Evolutionary conservation across 2,888 invertebrate genomes (phyloP), one percentile per base, ranked within the genome.

Genomic region (Ornithoptera priamus): DNA sequence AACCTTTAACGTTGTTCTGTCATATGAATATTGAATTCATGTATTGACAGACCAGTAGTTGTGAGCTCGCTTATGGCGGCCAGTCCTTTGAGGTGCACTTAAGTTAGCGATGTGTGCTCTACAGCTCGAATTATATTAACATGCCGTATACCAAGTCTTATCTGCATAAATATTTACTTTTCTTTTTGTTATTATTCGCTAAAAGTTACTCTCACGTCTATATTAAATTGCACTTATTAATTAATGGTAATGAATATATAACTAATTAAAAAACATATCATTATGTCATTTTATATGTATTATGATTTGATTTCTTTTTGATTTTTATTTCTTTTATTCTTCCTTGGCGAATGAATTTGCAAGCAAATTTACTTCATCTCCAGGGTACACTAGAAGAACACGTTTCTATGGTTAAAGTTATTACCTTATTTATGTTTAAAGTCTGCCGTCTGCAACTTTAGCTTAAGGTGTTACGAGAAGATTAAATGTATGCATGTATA

Each of bases 51-150:
- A 62, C 39, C 18, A 17, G n/a, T 61, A 59, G 79, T 78, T 78
- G 78, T 78, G 76, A 78, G 75, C 79, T 79, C 74, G 78, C 75
- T 73, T 77, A 75, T 80, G 81, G 86, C 76, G 81, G 83, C 84
- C 78, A 80, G 76, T 77, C 76, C 70, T 74, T 75, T 82, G 77
- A 76, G 84, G 86, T 83, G 83, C 85, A 85, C 85, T 88, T 84
- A 80, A 80, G 78, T 68, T 74, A 75, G 77, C 79, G 77, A 81
- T 80, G 80, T 74, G 74, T 73, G 78, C 71, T 67, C 63, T 62
- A 66, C 69, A 65, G 56, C 60, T 42, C 57, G 57, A 57, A 64
- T 67, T 61, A 67, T 60, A 67, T 46, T 53, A 67, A 67, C 50
- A 60, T 17, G 50, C 20, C 4, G n/a, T 20, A 42, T 70, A 73